Conservation (phyloP, 2,888 invertebrate species). For the Rambutsinella grinnellia region DNA sequence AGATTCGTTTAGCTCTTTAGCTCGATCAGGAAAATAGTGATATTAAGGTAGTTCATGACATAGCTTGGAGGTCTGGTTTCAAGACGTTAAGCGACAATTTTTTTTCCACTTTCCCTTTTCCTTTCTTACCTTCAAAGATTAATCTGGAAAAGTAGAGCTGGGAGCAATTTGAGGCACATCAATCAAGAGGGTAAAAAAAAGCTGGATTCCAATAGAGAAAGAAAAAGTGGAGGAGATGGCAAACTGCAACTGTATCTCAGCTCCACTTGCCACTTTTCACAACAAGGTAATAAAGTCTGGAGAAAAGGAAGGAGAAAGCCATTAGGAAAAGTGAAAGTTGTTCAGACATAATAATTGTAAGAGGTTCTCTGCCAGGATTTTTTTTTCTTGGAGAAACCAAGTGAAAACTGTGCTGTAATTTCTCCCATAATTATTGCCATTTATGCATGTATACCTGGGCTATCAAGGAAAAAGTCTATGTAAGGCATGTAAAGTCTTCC, state of each 20-base stretch:
- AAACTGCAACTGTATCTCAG: background rate
- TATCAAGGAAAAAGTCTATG: background rate
- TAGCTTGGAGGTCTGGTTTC: too few species aligned
- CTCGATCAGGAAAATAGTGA: slow-evolving; percentile 32
- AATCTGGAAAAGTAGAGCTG: slow-evolving; percentile 48
- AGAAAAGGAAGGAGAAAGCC: slow-evolving; percentile 23
- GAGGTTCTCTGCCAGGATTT: background rate
- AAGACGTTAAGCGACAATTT: background rate
- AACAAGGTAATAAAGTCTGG: slow-evolving; percentile 41
- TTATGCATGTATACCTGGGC: background rate
- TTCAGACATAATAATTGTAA: background rate
- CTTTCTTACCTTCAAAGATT: slow-evolving; percentile 26
- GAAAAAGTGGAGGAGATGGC: slow-evolving; percentile 1
- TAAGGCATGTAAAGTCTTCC: too few species aligned
- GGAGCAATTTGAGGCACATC: slow-evolving; percentile 51
- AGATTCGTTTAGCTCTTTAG: too few species aligned
- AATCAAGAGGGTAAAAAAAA: slow-evolving; percentile 52
- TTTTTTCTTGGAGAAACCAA: background rate
- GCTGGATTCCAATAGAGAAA: slow-evolving; percentile 1
- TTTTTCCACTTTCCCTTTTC: slow-evolving; percentile 21
- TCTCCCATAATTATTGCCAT: background rate
- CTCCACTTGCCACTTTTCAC: slow-evolving; percentile 13
- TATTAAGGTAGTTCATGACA: slow-evolving; percentile 16
- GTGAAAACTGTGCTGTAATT: background rate
- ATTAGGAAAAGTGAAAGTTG: slow-evolving; percentile 31